A percentile compares a stretch with the other conserved stretches of the same genome.
Evolutionary conservation across 2,888 invertebrate species (phyloP).

Genomic region (Drosophila paranaensis): DNA sequence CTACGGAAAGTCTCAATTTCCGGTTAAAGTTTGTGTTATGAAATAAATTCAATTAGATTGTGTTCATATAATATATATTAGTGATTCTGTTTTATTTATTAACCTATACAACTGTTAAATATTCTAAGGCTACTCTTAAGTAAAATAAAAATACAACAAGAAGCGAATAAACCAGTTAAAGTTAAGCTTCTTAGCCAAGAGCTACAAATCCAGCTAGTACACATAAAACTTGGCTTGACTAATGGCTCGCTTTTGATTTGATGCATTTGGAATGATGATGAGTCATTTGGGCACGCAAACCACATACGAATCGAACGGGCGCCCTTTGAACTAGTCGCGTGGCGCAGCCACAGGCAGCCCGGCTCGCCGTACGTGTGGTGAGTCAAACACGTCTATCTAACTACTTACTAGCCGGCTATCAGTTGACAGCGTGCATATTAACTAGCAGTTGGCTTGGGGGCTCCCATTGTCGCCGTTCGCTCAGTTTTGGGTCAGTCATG

Average conservation of each 20-base stretch:
- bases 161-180: not conserved
- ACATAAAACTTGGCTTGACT: not conserved
- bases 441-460: slow-evolving; percentile 46
- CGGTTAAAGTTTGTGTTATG: too few species aligned
- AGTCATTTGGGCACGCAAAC: slow-evolving; percentile 58
- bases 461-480: slow-evolving; percentile 39
- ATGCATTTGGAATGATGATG: slow-evolving; percentile 39
- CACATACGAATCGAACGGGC: slow-evolving; percentile 56
- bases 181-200: not conserved
- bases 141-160: not conserved
- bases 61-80: too few species aligned
- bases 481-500: slow-evolving; percentile 47
- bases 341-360: slow-evolving; percentile 37
- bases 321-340: slow-evolving; percentile 71
- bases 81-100: too few species aligned
- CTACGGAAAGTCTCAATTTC: too few species aligned
- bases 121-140: too few species aligned
- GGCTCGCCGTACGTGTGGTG: slow-evolving; percentile 46
- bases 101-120: too few species aligned
- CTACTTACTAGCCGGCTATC: slow-evolving; percentile 40
- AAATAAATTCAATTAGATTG: too few species aligned
- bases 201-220: not conserved
- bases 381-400: slow-evolving; percentile 64
- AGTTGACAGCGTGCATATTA: slow-evolving; percentile 66
- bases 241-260: slow-evolving; percentile 10